Evolutionary conservation across 2,113 vertebrate species (phyloP), one percentile per base, ranked within the genome.

Genomic region (Malaclemys terrapin): DNA sequence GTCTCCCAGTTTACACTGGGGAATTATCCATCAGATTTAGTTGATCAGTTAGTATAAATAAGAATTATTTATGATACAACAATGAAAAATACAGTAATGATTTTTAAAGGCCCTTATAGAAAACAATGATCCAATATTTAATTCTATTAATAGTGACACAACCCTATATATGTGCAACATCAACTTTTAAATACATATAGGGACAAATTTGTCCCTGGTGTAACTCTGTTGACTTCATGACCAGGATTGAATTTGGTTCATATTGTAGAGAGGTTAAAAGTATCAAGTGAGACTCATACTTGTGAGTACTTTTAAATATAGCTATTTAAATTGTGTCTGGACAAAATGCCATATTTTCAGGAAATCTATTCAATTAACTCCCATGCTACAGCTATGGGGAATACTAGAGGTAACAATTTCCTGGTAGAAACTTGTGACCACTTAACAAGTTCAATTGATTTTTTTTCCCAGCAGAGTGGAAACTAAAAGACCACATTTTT

Each of bases 361-460:
- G 57, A 47, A 80, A 92, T 84, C 13, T 56, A 45, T 89, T 95
- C 49, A 54, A 56, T 78, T 88, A 92, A 81, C 25, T 75, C 10
- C 93, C 24, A 19, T 54, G 16, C 6, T 65, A 29, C 31, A 93
- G 27, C 89, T 88, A 27, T 31, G 75, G 35, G 54, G 91, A 95
- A 84, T 69, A 29, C 13, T 49, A 42, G 4, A 53, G 47, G 59
- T 85, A 81, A 49, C 49, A 88, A 89, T 82, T 80, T 91, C 80
- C 82, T 14, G 22, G 69, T 25, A 82, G 85, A 94, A 93, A 82
- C 20, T 90, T 87, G 69, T 92, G 12, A 91, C 72, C 91, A 92
- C 85, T 88, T 91, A 92, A 72, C 80, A 95, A 87, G 52, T 91
- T 88, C 56, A 89, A 75, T 29, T 92, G 65, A 91, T 93, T 94